Evolutionary conservation across 2,797 vertebrate species (phyloP).

Genomic region (Microhierax caerulescens): DNA sequence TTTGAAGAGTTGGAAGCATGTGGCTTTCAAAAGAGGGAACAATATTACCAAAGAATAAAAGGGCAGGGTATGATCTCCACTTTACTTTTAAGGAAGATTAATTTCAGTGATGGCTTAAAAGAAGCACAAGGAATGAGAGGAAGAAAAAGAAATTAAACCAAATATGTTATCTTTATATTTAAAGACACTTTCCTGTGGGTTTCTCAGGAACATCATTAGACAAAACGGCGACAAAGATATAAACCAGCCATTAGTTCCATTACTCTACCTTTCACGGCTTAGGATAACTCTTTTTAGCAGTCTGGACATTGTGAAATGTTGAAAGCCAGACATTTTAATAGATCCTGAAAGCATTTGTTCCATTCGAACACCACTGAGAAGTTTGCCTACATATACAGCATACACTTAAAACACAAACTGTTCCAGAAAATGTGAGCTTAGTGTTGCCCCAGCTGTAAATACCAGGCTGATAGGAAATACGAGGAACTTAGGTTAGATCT

Average conservation of each 20-base stretch:
- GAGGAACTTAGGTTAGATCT: not conserved
- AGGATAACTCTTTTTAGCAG: not conserved
- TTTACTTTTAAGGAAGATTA: not conserved
- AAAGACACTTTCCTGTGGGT: not conserved
- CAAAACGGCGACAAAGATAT: not conserved
- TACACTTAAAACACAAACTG: not conserved
- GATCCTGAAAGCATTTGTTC: not conserved
- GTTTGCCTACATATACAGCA: not conserved
- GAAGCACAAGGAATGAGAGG: not conserved
- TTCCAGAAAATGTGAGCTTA: not conserved
- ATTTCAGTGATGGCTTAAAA: not conserved
- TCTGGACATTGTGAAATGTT: not conserved
- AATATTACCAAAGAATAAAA: not conserved
- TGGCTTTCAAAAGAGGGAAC: not conserved
- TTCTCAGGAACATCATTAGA: not conserved
- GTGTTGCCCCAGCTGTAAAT: not conserved
- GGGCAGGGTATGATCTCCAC: too few relatives aligned
- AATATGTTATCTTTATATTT: not conserved
- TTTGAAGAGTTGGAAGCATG: not conserved
- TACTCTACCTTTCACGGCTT: not conserved
- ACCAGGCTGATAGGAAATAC: not conserved
- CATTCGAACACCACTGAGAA: not conserved
- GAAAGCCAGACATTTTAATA: not conserved
- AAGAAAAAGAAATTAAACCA: not conserved
- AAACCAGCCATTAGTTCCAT: not conserved